Base-by-base conservation (phyloP, 2,888 invertebrate species). In the Pandemis heparana region DNA sequence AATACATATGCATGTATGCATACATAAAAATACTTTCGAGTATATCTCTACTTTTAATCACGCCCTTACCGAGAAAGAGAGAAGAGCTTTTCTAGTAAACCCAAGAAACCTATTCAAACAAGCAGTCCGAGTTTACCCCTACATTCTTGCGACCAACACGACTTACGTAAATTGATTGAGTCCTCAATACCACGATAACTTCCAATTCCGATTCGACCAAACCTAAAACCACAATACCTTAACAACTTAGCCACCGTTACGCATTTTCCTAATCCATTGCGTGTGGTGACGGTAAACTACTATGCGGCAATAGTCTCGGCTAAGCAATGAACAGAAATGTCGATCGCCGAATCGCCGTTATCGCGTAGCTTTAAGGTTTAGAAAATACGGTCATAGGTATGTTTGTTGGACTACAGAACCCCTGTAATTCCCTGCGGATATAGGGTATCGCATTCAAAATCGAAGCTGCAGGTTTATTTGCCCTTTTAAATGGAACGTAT, bases 121-220 rank as follows among this genome's bases (percentile, higher is more conserved):
- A 74, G 70, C 65, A 74, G 69, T 39, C 18, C 64, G 62, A 73
- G 73, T 73, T 73, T 73, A 69, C 73, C 63, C 66, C 71, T 66
- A 46, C 84, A 85, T 82, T 83, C 90, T 88, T 84, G 81, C 81
- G 86, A 87, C 87, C 92, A 92, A 92, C 88, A 92, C 81, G 82
- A 86, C 87, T 87, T 83, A 87, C 84, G 87, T 84, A 86, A 89
- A 91, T 89, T 89, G 90, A 91, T 90, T 88, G 90, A 87, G 87
- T 87, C 84, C 80, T 78, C 79, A 75, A 78, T 78, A 82, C 82
- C 77, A 79, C 74, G 53, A 64, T 66, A 75, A 62, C 59, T 73
- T 70, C 75, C 68, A n/a, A 59, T 51, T n/a, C 7, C 23, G 43
- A 60, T 61, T 51, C 39, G 6, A 8, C n/a, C 68, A 63, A 8